Base-by-base conservation (phyloP, 2,888 invertebrate species). In the Eurytoma californica region DNA sequence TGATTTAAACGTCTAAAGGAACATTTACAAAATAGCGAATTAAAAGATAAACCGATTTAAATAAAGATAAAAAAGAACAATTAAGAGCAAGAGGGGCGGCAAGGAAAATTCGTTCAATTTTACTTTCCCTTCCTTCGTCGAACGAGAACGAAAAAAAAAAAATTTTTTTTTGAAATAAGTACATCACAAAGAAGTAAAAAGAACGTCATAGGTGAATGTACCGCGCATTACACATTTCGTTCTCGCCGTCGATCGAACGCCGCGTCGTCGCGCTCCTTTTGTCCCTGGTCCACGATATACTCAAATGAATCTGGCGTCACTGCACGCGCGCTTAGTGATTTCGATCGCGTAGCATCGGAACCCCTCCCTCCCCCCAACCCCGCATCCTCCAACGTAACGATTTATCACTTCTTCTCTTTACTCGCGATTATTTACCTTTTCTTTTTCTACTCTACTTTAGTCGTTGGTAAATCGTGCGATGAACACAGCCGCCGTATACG, bases 1-100 rank as follows among this genome's bases (percentile, higher is more conserved):
- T 39, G 60, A 57, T 79, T 68, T 61, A 73, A 39, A 61, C 61
- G 63, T 73, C 67, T 60, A 57, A 69, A 65, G 47, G 51, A 63
- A 49, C n/a, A 66, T 24, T 24, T 47, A 47, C 61, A 63, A 63
- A 51, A 49, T 24, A 69, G 28, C 28, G 5, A 60, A 63, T 18
- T 67, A 18, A 55, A 20, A 24, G 13, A 30, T 18, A 47, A 39
- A n/a, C 28, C 16, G 53, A 39, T 58, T 30, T 53, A 47, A 68
- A 16, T 70, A 60, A 30, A 53, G 14, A 61, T 51, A 47, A 53
- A 18, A 18, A 61, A 14, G 20, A 4, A 16, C 0, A 39, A 72
- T 24, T 24, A 51, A 47, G 2, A 28, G 16, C 5, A 67, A 24
- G 24, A 24, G 14, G 20, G 28, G 12, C 28, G 49, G 9, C 4